Percentiles rank a stretch among this genome's conserved stretches.
phyloP scores from a whole-genome alignment of 2,888 invertebrate species.

The Aspidapion aeneum region DNA sequence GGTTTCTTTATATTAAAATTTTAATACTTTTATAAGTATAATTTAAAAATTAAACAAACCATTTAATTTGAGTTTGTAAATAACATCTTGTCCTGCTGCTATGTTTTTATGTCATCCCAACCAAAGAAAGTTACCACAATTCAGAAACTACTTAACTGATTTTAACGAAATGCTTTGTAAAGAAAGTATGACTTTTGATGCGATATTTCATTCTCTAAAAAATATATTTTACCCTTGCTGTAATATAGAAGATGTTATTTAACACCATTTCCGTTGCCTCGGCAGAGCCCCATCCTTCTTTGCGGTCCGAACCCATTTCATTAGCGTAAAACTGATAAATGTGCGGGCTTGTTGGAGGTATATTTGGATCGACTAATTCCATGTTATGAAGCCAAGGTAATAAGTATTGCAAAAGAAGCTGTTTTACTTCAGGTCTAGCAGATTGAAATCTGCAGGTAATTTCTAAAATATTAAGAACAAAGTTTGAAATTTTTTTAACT shows the following conservation, averaged over 20 bases:
- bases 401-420: slow-evolving; percentile 86
- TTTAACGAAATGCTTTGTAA: too few species aligned
- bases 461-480: slow-evolving; percentile 73
- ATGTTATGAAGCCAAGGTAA: slow-evolving; percentile 98
- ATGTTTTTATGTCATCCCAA: too few species aligned
- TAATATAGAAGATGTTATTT: slow-evolving; percentile 97
- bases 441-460: slow-evolving; percentile 96
- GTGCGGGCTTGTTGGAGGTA: slow-evolving; percentile 84
- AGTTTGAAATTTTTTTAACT: slow-evolving; percentile 16
- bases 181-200: too few species aligned
- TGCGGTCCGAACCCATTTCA: slow-evolving; percentile 56
- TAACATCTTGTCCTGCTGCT: too few species aligned
- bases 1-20: too few species aligned
- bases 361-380: slow-evolving; percentile 95
- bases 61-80: too few species aligned
- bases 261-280: slow-evolving; percentile 99
- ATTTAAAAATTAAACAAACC: too few species aligned
- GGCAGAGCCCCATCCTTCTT: slow-evolving; percentile 96
- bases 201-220: too few species aligned
- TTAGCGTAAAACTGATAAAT: slow-evolving; percentile 68
- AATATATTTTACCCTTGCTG: slow-evolving; percentile 73
- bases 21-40: too few species aligned
- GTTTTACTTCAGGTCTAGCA: slow-evolving; percentile 88
- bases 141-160: too few species aligned
- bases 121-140: too few species aligned